Evolutionary conservation across 2,113 vertebrate species (phyloP).

Genomic region (Indicator maculatus): DNA sequence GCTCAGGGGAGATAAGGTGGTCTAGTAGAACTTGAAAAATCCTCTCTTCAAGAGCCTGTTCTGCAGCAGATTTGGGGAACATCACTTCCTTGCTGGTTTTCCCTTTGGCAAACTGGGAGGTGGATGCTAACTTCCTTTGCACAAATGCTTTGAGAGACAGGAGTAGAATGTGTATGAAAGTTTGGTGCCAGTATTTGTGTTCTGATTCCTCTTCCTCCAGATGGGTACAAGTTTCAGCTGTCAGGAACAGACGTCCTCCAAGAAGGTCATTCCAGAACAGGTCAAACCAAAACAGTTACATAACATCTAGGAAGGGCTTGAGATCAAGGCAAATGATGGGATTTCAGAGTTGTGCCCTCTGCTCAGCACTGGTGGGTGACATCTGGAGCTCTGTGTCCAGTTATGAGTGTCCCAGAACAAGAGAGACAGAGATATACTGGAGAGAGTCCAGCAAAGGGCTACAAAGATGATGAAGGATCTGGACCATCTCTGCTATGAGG

Average conservation of each 20-base stretch:
- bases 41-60: rapidly evolving
- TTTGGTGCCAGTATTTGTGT: background rate
- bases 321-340: background rate
- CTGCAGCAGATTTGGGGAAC: background rate
- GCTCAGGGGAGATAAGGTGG: background rate
- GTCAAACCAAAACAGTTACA: too few relatives aligned
- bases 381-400: background rate
- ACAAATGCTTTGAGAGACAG: background rate
- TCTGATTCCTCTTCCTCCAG: too few relatives aligned
- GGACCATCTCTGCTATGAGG: background rate
- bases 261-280: too few relatives aligned
- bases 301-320: background rate
- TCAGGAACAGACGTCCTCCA: too few relatives aligned
- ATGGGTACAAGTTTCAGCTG: too few relatives aligned
- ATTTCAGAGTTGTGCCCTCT: background rate
- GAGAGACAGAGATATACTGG: background rate
- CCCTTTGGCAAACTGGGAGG: background rate
- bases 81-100: background rate
- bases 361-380: background rate
- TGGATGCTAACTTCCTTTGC: background rate
- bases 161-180: background rate
- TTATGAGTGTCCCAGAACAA: background rate
- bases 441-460: background rate
- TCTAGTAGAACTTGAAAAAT: background rate
- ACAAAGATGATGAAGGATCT: background rate